These are phyloP conservation scores for Thunnus thynnus DNA, from an alignment of 2,113 vertebrate species.

Conservation along the genomic window DNA sequence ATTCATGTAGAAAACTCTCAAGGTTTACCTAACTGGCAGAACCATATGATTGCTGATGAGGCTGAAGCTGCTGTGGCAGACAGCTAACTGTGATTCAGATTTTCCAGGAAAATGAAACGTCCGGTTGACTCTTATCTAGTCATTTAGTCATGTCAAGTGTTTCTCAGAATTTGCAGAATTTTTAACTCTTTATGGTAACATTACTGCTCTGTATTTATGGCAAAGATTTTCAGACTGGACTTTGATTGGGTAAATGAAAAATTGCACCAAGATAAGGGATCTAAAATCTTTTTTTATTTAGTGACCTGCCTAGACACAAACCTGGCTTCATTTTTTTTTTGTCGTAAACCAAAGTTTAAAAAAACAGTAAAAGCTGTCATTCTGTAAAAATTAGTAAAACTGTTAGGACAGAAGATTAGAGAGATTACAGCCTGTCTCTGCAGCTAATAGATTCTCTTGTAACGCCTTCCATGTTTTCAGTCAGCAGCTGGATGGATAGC, in stretches of 20 bases:
- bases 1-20: constrained; percentile 63
- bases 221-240: background rate
- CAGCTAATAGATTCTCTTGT: constrained; percentile 65
- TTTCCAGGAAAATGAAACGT: constrained; percentile 30
- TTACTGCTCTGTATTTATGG: background rate
- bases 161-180: constrained; percentile 28
- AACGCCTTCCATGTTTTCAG: constrained; percentile 69
- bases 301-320: no score
- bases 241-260: background rate
- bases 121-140: constrained; percentile 16
- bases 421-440: constrained; percentile 53
- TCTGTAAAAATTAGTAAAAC: constrained; percentile 36
- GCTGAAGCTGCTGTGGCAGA: constrained; percentile 16
- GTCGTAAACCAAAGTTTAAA: background rate
- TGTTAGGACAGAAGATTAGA: constrained; percentile 29
- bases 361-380: background rate
- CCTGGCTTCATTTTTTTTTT: background rate
- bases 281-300: no score
- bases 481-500: constrained; percentile 77
- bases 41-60: constrained; percentile 21
- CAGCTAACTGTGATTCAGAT: constrained; percentile 40
- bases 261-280: background rate
- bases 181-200: background rate
- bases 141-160: constrained; percentile 4
- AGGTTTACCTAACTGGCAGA: constrained; percentile 61